Base-by-base conservation (phyloP, 2,113 vertebrate species). In the Euleptes europaea region DNA sequence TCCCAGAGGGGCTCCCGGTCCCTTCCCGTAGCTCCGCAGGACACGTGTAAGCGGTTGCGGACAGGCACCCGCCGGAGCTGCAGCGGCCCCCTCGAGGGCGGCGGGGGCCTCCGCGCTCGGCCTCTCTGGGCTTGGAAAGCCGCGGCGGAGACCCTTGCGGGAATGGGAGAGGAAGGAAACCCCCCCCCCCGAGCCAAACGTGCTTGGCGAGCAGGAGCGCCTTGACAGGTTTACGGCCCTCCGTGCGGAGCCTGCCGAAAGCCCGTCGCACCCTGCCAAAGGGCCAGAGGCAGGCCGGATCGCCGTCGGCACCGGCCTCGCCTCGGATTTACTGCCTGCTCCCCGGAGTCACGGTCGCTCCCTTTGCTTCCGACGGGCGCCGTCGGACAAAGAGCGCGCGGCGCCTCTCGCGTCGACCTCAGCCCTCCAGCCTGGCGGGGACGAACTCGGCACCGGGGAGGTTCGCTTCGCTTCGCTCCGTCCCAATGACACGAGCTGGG, bases 61-160 rank as follows among this genome's bases (percentile, higher is more conserved):
- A n/a, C 72, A 93, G 89, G 90, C 92, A 91, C 91, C 87, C 86
- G 87, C 85, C 83, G 85, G 63, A 88, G 51, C 33, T 90, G 76
- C 66, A 33, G 88, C 84, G 79, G 72, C 85, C 92, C 90, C 88
- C 86, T 84, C 67, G 12, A 15, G n/a, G n/a, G n/a, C n/a, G n/a
- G n/a, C n/a, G n/a, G n/a, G n/a, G n/a, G 77, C 89, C 88, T 63
- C 88, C 88, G n/a, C 71, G 42, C 42, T 28, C 35, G 79, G 71
- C 83, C 63, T 57, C 2, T 12, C 57, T 92, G 54, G 72, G 40
- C 23, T 5, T 74, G 40, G 60, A 78, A 69, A 47, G 78, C 71
- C 85, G 76, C 5, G n/a, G n/a, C 8, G 72, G 60, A 84, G 17
- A 69, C 4, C 3, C 3, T 82, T 79, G 54, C 23, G 67, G 73